Evolutionary conservation across 1,140 invertebrate species (phyloP), one percentile per base, ranked within the genome.

Genomic region (Holcopasites calliopsidis): DNA sequence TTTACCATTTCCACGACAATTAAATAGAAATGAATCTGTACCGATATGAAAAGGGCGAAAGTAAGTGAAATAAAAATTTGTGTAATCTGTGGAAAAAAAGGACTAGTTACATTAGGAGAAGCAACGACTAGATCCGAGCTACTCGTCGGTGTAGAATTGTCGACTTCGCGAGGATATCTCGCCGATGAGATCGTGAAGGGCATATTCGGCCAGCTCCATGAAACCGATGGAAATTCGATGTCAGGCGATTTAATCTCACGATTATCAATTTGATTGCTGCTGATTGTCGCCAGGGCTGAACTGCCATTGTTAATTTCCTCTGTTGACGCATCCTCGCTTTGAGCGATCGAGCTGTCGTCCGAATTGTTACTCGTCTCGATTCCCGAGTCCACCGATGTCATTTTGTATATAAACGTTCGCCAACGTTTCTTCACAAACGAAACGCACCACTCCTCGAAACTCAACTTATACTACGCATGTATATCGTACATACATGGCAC

Each of bases 331-430:
- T 21, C 21, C 2, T 75, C 80, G 1, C 71, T 57, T n/a, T 82
- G 76, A 23, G 52, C 44, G 6, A 61, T 68, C 80, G 91, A 92
- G 91, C 93, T 93, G 87, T 94, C 92, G 88, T 94, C 93, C 85
- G 94, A 94, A 85, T 94, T 93, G 84, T 93, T 94, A 61, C 93
- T 93, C 44, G 93, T 94, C 75, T 95, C 94, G 3, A 94, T 93
- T 64, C 94, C 94, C 11, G 94, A 94, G 88, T 94, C 94, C 50
- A 90, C 80, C 13, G 90, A 89, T 35, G 89, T 88, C 89, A 92
- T 92, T 81, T 76, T 77, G 8, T 0, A 77, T 52, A 44, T 28
- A 58, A 58, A 73, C 16, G 52, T 50, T 50, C 28, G 2, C 11
- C 3, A 28, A 58, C 35, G 73, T 60, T 26, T 57, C n/a, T n/a